These are phyloP conservation scores for rat (Rattus norvegicus) DNA, from an alignment of 2,113 vertebrate genomes.

Conservation along the genomic window DNA sequence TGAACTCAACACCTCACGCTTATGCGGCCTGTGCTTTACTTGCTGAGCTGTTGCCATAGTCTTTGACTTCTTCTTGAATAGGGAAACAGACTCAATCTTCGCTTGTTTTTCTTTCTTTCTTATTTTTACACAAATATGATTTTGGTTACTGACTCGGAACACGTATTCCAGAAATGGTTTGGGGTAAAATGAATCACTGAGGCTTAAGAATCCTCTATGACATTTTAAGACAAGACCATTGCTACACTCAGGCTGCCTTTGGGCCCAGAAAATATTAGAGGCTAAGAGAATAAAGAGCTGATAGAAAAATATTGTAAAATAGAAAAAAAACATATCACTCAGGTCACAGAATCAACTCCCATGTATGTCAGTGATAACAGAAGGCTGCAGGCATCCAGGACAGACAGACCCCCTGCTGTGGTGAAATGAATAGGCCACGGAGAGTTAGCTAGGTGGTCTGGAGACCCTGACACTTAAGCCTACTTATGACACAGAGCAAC, in stretches of 20 bases:
- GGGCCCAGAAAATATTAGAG: background rate
- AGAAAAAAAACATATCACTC: background rate
- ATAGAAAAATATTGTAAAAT: background rate
- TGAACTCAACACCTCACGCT: background rate
- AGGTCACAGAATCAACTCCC: background rate
- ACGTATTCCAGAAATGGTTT: background rate
- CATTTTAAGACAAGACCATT: slow-evolving; percentile 8
- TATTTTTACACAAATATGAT: background rate
- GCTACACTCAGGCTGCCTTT: background rate
- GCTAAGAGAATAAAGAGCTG: slow-evolving; percentile 8
- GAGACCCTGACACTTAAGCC: background rate
- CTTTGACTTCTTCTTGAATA: slow-evolving; percentile 11
- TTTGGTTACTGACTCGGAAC: slow-evolving; percentile 13
- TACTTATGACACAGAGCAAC: background rate
- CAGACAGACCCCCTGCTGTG: background rate
- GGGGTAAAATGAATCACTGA: background rate
- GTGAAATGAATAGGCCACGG: background rate
- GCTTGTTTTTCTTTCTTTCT: background rate
- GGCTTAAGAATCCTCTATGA: background rate
- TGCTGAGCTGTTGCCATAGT: background rate
- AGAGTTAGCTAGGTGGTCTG: background rate
- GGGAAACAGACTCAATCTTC: background rate
- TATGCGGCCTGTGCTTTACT: background rate
- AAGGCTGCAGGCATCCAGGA: background rate
- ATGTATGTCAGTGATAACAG: background rate